Percentiles rank a stretch among this genome's conserved stretches.
Conservation (phyloP, 2,797 vertebrate genomes). For the Silurus lanzhouensis region DNA sequence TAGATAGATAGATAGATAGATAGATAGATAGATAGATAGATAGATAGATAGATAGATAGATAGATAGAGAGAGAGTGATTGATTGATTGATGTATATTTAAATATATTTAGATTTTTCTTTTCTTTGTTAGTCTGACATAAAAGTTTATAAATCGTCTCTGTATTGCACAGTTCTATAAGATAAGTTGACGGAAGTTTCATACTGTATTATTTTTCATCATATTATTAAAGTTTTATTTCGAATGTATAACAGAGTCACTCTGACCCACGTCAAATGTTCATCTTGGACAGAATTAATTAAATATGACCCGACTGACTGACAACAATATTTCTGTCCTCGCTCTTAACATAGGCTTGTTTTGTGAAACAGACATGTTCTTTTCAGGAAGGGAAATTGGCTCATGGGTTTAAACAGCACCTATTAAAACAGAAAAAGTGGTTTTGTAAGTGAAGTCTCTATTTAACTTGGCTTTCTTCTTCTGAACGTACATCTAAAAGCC, state of each 20-base stretch:
- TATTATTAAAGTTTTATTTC: not conserved
- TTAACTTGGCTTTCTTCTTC: constrained; percentile 63
- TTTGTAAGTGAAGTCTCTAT: constrained; percentile 53
- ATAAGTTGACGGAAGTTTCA: not conserved
- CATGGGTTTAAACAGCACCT: constrained; percentile 41
- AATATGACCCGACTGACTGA: not conserved
- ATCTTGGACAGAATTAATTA: not conserved
- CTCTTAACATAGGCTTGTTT: not conserved
- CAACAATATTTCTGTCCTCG: not conserved
- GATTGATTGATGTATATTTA: not conserved
- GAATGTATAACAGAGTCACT: not conserved
- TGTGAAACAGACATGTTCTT: constrained; percentile 8
- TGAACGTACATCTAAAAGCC: constrained; percentile 49
- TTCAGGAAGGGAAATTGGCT: constrained; percentile 4
- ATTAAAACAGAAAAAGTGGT: constrained; percentile 30
- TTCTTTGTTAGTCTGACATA: not conserved
- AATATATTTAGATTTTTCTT: not conserved
- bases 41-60: no score
- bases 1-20: no score
- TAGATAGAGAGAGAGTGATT: no score
- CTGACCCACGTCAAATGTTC: not conserved
- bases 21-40: no score
- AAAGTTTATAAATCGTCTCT: not conserved
- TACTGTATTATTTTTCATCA: not conserved
- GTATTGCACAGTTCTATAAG: not conserved